Evolutionary conservation across 1,140 invertebrate genomes (phyloP), one percentile per base, ranked within the genome.

Genomic region (Mycetomoellerius zeteki): DNA sequence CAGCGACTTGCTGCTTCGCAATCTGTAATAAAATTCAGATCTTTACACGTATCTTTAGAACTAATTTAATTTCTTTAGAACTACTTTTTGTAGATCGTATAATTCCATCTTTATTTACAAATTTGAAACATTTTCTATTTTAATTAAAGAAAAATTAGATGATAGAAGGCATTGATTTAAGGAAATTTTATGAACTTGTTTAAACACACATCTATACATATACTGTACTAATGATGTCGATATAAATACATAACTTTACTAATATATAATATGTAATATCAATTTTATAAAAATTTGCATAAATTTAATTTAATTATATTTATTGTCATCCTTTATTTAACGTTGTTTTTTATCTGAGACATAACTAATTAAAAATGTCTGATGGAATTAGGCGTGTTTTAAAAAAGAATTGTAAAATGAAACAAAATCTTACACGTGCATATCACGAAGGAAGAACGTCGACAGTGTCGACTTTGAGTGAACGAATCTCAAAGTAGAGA

Each of bases 401-500:
- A 52, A 81, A 43, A 19, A 24, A 72, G n/a, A 21, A 82, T 19
- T 60, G 43, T 8, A 67, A 60, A 62, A 75, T 62, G 47, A 19
- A 27, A 82, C 8, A 24, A 27, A 82, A 60, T 73, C 37, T 19
- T 60, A 47, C 27, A 52, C 19, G 37, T 73, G 27, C 24, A 52
- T 72, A 54, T 82, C 19, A 47, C 37, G 27, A 5, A 67, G 47
- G 8, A 80, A 67, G 62, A 80, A 54, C 47, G 69, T n/a, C 24
- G n/a, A 8, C n/a, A 30, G 16, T 56, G 14, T 84, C 56, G 56
- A 84, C 54, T 60, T 62, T 56, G 67, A 84, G 56, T 58, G 54
- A 86, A 67, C 65, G 86, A 82, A 86, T 54, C 47, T 86, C 80
- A 81, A 71, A 85, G 82, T 86, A 21, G 60, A 64, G 65, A 64